Evolutionary conservation across 1,140 invertebrate species (phyloP).

Genomic region (Pseudoatta argentina): DNA sequence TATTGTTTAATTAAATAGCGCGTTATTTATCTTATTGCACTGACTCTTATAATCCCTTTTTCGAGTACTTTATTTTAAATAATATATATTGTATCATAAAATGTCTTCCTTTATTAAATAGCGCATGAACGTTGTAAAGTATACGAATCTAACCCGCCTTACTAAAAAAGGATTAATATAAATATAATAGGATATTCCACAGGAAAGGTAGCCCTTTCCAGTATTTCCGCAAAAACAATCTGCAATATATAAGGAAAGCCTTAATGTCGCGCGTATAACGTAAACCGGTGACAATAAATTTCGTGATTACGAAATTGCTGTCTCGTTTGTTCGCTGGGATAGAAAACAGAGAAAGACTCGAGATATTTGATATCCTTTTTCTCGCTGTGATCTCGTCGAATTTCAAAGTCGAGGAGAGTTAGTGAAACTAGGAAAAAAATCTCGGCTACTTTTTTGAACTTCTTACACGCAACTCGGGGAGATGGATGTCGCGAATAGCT

Average conservation of each 20-base stretch:
- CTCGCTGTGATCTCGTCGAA: slow-evolving; percentile 60
- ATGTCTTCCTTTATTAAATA: no score
- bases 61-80: no score
- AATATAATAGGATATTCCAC: neutral
- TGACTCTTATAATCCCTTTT: no score
- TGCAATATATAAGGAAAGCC: neutral
- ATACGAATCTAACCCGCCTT: no score
- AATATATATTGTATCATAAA: no score
- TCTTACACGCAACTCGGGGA: slow-evolving; percentile 35
- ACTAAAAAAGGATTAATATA: neutral
- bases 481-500: slow-evolving; percentile 31
- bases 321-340: neutral
- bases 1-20: no score
- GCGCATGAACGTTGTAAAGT: no score
- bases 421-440: slow-evolving; percentile 66
- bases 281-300: neutral
- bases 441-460: slow-evolving; percentile 54
- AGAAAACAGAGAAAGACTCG: slow-evolving; percentile 26
- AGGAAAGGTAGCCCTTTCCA: neutral
- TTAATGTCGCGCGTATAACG: neutral
- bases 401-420: slow-evolving; percentile 66
- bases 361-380: slow-evolving; percentile 53
- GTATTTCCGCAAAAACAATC: neutral
- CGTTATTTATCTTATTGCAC: no score
- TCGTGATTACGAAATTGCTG: neutral